Evolutionary conservation across 1,140 invertebrate species (phyloP).

Genomic region (Drosophila sp.): DNA sequence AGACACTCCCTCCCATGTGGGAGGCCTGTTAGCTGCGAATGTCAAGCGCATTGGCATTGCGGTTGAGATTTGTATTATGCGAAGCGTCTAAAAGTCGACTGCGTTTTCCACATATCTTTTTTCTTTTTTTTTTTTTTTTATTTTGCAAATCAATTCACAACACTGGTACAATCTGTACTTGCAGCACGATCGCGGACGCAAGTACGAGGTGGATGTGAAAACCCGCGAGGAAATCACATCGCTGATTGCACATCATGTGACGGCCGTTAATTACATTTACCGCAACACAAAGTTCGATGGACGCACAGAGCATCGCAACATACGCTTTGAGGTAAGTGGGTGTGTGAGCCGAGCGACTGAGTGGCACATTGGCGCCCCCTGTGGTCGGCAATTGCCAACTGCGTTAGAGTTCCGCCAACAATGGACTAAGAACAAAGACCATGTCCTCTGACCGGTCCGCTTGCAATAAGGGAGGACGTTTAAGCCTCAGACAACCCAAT

Average conservation of each 20-base stretch:
- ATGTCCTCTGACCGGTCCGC: not conserved
- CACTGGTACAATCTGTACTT: slow-evolving; percentile 57
- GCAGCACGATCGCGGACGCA: slow-evolving; percentile 87
- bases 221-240: slow-evolving; percentile 98
- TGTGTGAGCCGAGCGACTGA: not conserved
- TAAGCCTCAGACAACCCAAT: slow-evolving; percentile 17
- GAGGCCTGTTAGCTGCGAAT: slow-evolving; percentile 51
- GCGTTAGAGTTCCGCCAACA: slow-evolving; percentile 28
- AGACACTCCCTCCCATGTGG: slow-evolving; percentile 15
- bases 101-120: slow-evolving; percentile 43
- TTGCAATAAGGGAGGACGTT: not conserved
- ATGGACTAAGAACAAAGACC: slow-evolving; percentile 37
- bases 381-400: slow-evolving; percentile 23
- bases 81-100: slow-evolving; percentile 38
- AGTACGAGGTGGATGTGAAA: slow-evolving; percentile 90
- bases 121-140: slow-evolving; percentile 16
- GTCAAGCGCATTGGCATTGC: slow-evolving; percentile 67
- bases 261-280: slow-evolving; percentile 99
- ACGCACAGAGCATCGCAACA: slow-evolving; percentile 93
- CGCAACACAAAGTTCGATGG: slow-evolving; percentile 97
- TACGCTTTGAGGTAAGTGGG: slow-evolving; percentile 97
- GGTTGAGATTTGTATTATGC: slow-evolving; percentile 68
- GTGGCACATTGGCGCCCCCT: slow-evolving; percentile 1
- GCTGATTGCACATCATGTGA: slow-evolving; percentile 98
- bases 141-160: slow-evolving; percentile 28